These are phyloP conservation scores for Megathymus violae DNA, from an alignment of 1,140 invertebrate genomes.

Conservation along the genomic window DNA sequence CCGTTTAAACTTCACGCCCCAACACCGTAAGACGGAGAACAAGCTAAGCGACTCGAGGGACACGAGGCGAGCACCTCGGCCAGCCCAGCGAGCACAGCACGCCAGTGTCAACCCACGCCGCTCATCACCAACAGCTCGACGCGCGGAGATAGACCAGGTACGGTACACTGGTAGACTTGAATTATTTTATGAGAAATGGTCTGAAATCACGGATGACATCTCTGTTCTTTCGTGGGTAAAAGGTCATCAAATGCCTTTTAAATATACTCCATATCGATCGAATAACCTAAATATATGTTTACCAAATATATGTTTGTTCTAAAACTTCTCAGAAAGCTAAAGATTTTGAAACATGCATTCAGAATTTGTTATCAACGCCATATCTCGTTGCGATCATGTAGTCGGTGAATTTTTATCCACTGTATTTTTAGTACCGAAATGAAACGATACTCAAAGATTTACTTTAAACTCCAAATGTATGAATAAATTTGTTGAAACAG, in stretches of 20 bases:
- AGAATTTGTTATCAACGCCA: slow-evolving; percentile 33
- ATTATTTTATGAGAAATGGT: slow-evolving; percentile 46
- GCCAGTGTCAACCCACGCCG: no score
- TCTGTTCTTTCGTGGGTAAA: slow-evolving; percentile 43
- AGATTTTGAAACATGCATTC: slow-evolving; percentile 25
- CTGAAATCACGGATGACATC: slow-evolving; percentile 36
- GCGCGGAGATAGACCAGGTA: slow-evolving; percentile 39
- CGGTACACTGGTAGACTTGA: slow-evolving; percentile 43
- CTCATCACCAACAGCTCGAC: no score
- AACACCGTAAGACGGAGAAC: slow-evolving; percentile 4
- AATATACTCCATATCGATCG: not conserved
- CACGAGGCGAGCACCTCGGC: no score
- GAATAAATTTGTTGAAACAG: slow-evolving; percentile 39
- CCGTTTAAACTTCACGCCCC: not conserved
- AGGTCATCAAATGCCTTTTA: slow-evolving; percentile 40
- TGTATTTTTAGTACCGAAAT: slow-evolving; percentile 39
- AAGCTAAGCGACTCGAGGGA: no score
- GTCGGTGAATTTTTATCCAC: slow-evolving; percentile 39
- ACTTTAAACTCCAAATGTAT: slow-evolving; percentile 43
- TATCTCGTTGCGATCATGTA: slow-evolving; percentile 17
- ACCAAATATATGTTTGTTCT: not conserved
- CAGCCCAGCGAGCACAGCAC: not conserved
- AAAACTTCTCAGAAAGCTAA: slow-evolving; percentile 25
- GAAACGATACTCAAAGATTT: slow-evolving; percentile 39
- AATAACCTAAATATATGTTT: not conserved